Evolutionary conservation across 2,797 vertebrate species (phyloP).

Genomic region (Leucoraja ocellata): DNA sequence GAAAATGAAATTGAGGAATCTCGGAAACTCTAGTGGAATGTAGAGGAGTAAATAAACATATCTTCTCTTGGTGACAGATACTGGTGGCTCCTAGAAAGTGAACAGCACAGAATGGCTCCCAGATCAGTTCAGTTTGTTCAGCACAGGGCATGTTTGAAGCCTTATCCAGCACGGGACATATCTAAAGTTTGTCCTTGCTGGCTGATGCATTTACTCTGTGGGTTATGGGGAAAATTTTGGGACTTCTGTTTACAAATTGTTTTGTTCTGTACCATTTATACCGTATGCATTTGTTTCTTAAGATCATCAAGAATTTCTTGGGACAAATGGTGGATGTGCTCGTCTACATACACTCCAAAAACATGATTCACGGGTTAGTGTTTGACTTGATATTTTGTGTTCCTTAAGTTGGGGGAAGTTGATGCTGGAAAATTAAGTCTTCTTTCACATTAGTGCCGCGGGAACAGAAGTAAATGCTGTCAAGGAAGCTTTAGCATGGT

Average conservation of each 20-base stretch:
- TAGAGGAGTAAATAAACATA: no score
- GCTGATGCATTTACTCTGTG: not conserved
- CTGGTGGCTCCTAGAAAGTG: no score
- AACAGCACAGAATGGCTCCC: not conserved
- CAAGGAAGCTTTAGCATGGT: not conserved
- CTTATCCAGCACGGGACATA: no score
- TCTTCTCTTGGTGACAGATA: no score
- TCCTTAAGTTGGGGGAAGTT: conserved; percentile 3
- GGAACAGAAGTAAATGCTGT: not conserved
- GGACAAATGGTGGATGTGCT: conserved; percentile 61
- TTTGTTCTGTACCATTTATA: not conserved
- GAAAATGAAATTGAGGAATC: not conserved
- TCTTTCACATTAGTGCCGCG: not conserved
- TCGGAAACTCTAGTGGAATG: no score
- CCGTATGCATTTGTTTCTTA: not conserved
- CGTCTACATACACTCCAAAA: conserved; percentile 55
- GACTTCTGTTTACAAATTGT: not conserved
- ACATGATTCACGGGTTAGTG: conserved; percentile 60
- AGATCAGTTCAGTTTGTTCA: not conserved
- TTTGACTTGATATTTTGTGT: not conserved
- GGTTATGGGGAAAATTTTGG: not conserved
- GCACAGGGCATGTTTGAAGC: no score
- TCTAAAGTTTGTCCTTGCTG: no score
- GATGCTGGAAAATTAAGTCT: not conserved
- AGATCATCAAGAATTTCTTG: conserved; percentile 57